Conservation (phyloP, 2,797 vertebrate species). For the Peromyscus eremicus region DNA sequence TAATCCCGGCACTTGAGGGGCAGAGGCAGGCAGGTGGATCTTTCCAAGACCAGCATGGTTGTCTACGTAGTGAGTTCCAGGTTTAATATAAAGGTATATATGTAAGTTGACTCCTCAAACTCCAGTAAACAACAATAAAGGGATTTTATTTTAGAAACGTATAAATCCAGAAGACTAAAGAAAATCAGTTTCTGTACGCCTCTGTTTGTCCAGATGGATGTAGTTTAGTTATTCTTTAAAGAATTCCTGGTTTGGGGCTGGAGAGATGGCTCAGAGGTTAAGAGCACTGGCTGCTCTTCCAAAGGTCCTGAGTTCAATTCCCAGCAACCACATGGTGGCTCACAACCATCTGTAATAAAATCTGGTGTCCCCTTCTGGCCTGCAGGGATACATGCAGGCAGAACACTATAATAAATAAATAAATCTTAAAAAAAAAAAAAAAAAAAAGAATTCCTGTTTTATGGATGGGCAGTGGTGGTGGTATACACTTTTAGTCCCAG, state of each 20-base stretch:
- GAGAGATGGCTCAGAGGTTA: no score
- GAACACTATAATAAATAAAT: no score
- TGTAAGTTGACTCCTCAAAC: neutral
- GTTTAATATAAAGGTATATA: constrained; percentile 1
- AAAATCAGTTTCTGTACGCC: constrained; percentile 62
- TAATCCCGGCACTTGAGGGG: neutral
- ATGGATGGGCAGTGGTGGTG: neutral
- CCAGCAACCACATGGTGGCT: no score
- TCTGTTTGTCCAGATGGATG: constrained; percentile 63
- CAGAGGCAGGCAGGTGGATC: neutral
- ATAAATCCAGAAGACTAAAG: constrained; percentile 21
- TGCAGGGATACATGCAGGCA: no score
- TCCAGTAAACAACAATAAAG: neutral
- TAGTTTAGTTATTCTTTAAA: constrained; percentile 60
- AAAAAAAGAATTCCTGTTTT: neutral
- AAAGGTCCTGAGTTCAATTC: no score
- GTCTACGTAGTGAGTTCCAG: neutral
- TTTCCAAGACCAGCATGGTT: neutral
- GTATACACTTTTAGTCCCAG: neutral
- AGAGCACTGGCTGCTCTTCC: no score
- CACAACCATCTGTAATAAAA: no score
- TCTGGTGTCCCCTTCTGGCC: no score
- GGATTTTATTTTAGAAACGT: constrained; percentile 8
- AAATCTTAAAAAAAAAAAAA: no score
- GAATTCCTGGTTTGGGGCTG: neutral